Base-by-base conservation (phyloP, 2,797 vertebrate genomes). In the Anabas testudineus region DNA sequence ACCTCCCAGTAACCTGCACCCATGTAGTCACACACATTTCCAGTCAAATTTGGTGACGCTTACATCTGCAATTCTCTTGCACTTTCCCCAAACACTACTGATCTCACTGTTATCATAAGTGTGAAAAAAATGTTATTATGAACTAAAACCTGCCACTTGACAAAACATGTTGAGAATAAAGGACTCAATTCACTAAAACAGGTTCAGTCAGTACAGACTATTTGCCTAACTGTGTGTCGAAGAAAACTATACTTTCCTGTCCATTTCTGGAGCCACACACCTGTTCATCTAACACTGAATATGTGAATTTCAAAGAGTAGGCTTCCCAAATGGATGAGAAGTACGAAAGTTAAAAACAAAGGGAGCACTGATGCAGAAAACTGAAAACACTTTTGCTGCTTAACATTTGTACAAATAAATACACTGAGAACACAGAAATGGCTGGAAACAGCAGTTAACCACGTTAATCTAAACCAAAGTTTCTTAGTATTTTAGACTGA, bases 1-100 rank as follows among this genome's bases (percentile, higher is more conserved):
- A 99, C 95, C 71, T 99, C 98, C 98, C 98, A 99, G 82, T 94
- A 97, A 70, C 98, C 97, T 99, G 90, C 3, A 76, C 69, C n/a
- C 7, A 73, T 6, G 73, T 32, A 72, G 13, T 28, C 1, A 13
- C 67, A 22, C 55, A 65, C 24, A 58, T 45, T 58, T 43, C 21
- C 3, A 39, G 36, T 52, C 0, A 43, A 5, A 52, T 36, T 1
- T 19, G 7, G 22, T 14, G 7, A n/a, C 12, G 14, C 9, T 14
- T 21, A 34, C 4, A 39, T 24, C 19, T 8, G 52, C 22, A 15
- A 9, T 43, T 19, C 3, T 13, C 2, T 18, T 43, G 18, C n/a
- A 43, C 10, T 39, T 39, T 12, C 37, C 37, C 39, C 37, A 39
- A 39, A 16, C 13, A 16, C 14, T 8, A 9, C 12, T 37, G 3